Conservation (phyloP, 2,797 vertebrate genomes). For the Cossypha polioptera region DNA sequence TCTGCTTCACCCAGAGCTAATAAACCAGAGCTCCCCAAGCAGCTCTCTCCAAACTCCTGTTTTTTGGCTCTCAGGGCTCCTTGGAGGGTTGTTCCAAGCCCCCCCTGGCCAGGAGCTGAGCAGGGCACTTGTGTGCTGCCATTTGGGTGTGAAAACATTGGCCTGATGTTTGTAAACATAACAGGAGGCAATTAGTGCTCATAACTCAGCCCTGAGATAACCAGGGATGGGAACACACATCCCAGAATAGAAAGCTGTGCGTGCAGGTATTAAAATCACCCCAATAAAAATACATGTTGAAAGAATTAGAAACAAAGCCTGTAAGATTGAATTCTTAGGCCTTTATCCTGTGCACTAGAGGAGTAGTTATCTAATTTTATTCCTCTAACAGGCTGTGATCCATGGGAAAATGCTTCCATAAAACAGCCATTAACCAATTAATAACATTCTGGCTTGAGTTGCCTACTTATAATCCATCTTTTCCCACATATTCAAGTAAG, state of each 20-base stretch:
- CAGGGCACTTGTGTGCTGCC: neutral
- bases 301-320: neutral
- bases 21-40: neutral
- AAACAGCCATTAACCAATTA: slow-evolving; percentile 60
- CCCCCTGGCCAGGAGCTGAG: neutral
- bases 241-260: neutral
- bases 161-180: neutral
- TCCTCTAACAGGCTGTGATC: neutral
- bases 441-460: slow-evolving; percentile 31
- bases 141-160: neutral
- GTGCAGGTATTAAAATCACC: neutral
- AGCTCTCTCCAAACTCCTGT: neutral
- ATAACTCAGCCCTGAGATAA: neutral
- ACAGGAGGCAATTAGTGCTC: neutral
- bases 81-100: neutral
- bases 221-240: neutral
- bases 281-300: neutral
- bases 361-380: slow-evolving; percentile 5
- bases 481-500: slow-evolving; percentile 35
- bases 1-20: neutral
- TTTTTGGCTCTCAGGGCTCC: neutral
- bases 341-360: neutral
- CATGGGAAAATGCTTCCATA: slow-evolving; percentile 55
- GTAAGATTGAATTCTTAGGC: neutral
- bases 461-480: neutral